phyloP scores from a whole-genome alignment of 2,888 invertebrate genomes.

The Idaea aversata region DNA sequence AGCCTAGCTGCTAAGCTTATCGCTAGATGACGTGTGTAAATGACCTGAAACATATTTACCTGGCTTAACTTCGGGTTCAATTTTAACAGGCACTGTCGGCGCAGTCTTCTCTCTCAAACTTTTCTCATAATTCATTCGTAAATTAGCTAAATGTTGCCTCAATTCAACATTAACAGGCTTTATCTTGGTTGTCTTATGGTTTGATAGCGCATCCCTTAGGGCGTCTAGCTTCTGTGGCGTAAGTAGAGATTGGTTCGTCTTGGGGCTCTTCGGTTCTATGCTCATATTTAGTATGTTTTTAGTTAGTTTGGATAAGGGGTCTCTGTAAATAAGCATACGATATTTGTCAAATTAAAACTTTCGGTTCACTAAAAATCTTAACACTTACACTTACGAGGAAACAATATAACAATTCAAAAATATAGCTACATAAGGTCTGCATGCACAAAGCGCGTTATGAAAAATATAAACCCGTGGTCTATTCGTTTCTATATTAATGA shows the following conservation, averaged over 20 bases:
- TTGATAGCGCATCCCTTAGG: constrained; percentile 71
- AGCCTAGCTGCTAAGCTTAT: too few relatives aligned
- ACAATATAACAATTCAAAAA: too few relatives aligned
- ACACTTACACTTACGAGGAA: too few relatives aligned
- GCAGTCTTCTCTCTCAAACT: constrained; percentile 48
- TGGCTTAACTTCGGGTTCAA: constrained; percentile 21
- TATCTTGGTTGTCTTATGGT: constrained; percentile 75
- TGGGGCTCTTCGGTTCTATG: constrained; percentile 64
- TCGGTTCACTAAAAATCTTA: not conserved
- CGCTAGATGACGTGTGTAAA: too few relatives aligned
- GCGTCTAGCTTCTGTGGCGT: constrained; percentile 74
- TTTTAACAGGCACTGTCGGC: constrained; percentile 9
- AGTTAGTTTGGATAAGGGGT: constrained; percentile 69
- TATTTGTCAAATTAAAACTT: not conserved
- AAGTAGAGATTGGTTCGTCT: constrained; percentile 61
- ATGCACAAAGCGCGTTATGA: too few relatives aligned
- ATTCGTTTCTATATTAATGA: too few relatives aligned
- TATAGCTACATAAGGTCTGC: too few relatives aligned
- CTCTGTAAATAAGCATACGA: constrained; percentile 42
- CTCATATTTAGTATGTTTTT: constrained; percentile 78
- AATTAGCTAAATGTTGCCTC: constrained; percentile 56
- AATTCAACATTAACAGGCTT: constrained; percentile 74
- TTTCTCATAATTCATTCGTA: constrained; percentile 60
- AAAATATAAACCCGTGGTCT: too few relatives aligned
- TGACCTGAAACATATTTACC: constrained; percentile 26